Conservation (phyloP, 2,888 invertebrate species). For the Aspidiotus rigidus region DNA sequence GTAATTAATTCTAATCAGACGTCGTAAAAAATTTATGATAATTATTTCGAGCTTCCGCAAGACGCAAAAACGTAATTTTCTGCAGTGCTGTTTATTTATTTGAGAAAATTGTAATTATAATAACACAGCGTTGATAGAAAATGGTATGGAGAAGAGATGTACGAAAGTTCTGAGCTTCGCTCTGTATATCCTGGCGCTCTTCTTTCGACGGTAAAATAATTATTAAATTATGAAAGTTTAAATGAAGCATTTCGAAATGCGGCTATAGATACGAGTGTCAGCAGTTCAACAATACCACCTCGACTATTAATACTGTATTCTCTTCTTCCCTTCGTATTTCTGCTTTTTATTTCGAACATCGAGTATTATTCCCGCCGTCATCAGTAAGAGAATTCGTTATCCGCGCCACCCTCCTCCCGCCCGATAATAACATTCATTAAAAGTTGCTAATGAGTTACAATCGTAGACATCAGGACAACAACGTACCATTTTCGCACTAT, state of each 20-base stretch:
- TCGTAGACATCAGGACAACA: constrained; percentile 21
- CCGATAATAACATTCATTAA: constrained; percentile 33
- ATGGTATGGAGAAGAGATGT: no score
- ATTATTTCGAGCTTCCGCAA: no score
- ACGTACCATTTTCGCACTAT: not conserved
- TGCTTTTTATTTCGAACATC: constrained; percentile 1
- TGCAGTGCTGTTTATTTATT: no score
- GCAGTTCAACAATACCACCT: constrained; percentile 30
- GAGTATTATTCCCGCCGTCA: not conserved
- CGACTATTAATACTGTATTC: constrained; percentile 21
- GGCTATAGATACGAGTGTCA: constrained; percentile 27
- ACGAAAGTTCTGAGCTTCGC: no score
- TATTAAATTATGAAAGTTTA: constrained; percentile 34
- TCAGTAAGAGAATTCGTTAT: no score
- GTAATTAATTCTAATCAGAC: no score
- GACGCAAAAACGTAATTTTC: no score
- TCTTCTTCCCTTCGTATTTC: constrained; percentile 4
- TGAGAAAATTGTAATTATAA: no score
- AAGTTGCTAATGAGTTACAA: constrained; percentile 33
- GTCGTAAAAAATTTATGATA: no score
- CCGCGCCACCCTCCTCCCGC: constrained; percentile 11
- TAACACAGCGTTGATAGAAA: no score
- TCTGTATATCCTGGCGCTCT: no score
- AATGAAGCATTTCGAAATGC: constrained; percentile 32
- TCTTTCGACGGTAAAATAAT: constrained; percentile 7